Evolutionary conservation across 2,113 vertebrate species (phyloP), one percentile per base, ranked within the genome.

Genomic region (Baryphthengus martii): DNA sequence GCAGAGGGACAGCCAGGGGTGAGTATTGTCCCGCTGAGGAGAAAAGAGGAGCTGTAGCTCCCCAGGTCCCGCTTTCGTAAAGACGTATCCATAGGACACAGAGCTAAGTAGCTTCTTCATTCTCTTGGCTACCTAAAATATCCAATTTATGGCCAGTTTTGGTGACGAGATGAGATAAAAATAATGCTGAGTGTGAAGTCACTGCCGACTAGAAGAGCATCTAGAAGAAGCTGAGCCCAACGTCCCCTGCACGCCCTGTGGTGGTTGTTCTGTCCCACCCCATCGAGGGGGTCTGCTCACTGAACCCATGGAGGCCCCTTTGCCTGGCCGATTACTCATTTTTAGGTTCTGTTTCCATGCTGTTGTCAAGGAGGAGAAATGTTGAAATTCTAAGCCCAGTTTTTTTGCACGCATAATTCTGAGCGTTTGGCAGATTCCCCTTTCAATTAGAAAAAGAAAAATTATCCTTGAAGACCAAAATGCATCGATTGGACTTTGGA

Each of bases 171-270:
- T 72, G 68, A 81, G 62, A 73, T 65, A 88, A 94, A 95, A 88
- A 71, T 93, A 95, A 77, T 42, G 15, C 40, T n/a, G 31, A 92
- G 42, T 62, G 73, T 56, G 67, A 91, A 90, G 73, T 90, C 78
- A 47, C 42, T 68, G 74, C n/a, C 1, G 15, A 42, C 49, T 66
- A 10, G 65, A 50, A 37, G 76, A 68, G 76, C 1, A 3, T 49
- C 76, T 25, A 77, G 9, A n/a, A n/a, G n/a, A n/a, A n/a, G 53
- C 50, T 74, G 76, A 49, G 40, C 42, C 61, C 1, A 1, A 40
- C 8, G 1, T 33, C 18, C 44, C 44, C 59, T 20, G 72, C 40
- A 8, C 0, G 0, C 37, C 44, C 35, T 7, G 33, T 4, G 2
- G 73, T 44, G 45, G 56, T 61, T 73, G 37, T 84, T 55, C 67